A percentile compares a stretch with the other conserved stretches of the same genome.
Conservation (phyloP, 2,113 vertebrate species). For the Oreochromis tanganicae region DNA sequence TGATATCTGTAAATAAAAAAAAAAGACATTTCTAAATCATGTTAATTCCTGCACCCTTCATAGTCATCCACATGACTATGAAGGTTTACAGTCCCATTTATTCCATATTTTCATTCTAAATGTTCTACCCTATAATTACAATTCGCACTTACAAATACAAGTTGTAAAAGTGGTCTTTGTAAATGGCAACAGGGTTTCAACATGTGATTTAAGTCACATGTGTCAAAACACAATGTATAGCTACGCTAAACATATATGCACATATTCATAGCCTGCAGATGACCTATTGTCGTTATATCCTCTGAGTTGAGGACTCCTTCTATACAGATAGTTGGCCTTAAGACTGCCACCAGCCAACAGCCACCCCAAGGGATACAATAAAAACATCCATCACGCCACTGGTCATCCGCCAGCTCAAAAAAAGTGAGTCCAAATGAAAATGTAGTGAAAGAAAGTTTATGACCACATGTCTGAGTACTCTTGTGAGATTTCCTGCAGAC, state of each 20-base stretch:
- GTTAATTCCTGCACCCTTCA: not conserved
- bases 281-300: not conserved
- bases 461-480: conserved; percentile 42
- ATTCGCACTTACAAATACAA: conserved; percentile 36
- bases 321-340: conserved; percentile 29
- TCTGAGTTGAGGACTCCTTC: conserved; percentile 20
- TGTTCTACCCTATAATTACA: conserved; percentile 35
- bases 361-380: conserved; percentile 28
- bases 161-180: conserved; percentile 26
- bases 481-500: conserved; percentile 29
- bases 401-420: conserved; percentile 15
- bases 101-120: conserved; percentile 26
- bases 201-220: conserved; percentile 41
- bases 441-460: conserved; percentile 22
- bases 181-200: conserved; percentile 27
- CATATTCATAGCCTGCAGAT: conserved; percentile 32
- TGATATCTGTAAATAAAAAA: not conserved
- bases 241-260: conserved; percentile 19
- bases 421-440: not conserved
- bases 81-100: not conserved
- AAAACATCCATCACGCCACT: conserved; percentile 48
- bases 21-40: not conserved
- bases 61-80: not conserved
- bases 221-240: conserved; percentile 37
- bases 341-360: conserved; percentile 34